Conservation (phyloP, 2,113 vertebrate genomes). For the Hystrix brachyura region DNA sequence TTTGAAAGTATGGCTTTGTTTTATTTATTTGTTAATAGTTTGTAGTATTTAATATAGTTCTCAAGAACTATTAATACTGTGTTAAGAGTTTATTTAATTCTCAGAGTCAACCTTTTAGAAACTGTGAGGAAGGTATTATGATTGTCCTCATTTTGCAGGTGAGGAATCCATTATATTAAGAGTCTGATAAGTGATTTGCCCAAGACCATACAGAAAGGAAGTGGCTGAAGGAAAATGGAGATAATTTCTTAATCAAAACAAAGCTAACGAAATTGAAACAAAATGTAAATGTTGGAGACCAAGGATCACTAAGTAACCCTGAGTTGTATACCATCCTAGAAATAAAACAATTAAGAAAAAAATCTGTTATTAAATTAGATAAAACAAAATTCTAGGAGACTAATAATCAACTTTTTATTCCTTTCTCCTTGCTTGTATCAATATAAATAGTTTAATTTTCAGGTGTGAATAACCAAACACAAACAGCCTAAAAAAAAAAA, state of each 20-base stretch:
- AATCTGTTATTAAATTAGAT: slow-evolving; percentile 3
- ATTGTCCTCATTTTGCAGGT: background rate
- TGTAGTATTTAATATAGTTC: background rate
- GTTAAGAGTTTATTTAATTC: slow-evolving; percentile 1
- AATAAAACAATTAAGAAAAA: slow-evolving; percentile 1
- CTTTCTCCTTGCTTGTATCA: background rate
- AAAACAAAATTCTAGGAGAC: background rate
- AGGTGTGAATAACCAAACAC: background rate
- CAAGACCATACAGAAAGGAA: background rate
- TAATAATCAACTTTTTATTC: background rate
- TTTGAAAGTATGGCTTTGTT: background rate
- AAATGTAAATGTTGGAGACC: background rate
- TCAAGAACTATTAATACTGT: background rate
- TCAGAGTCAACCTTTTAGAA: background rate
- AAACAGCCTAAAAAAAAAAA: background rate
- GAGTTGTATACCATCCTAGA: background rate
- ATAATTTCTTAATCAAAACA: slow-evolving; percentile 5
- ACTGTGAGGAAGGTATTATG: background rate
- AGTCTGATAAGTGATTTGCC: background rate
- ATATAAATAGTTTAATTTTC: slow-evolving; percentile 49
- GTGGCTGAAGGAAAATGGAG: background rate
- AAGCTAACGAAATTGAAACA: background rate
- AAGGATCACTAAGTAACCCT: background rate
- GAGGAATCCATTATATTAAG: background rate
- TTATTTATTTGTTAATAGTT: background rate